Evolutionary conservation across 2,888 invertebrate species (phyloP).

Genomic region (Habroteleia sp.): DNA sequence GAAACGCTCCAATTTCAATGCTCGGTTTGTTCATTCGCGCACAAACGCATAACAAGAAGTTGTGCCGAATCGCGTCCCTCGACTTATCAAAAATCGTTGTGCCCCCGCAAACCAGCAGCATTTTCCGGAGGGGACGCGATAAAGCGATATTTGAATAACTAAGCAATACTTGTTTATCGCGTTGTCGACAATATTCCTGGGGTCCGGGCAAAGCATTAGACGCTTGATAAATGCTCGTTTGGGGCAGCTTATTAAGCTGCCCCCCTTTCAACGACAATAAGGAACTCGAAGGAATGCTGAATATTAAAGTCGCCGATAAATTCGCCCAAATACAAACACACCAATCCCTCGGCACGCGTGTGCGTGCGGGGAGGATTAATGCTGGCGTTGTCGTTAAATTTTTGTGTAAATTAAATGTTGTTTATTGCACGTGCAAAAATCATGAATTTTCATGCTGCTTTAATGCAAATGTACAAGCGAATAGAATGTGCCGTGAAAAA

Average conservation of each 20-base stretch:
- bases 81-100: slow-evolving; percentile 32
- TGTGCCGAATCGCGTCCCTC: slow-evolving; percentile 46
- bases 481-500: background rate
- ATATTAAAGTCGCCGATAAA: slow-evolving; percentile 14
- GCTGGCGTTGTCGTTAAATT: slow-evolving; percentile 9
- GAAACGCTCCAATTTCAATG: slow-evolving; percentile 64
- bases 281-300: slow-evolving; percentile 29
- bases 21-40: slow-evolving; percentile 58
- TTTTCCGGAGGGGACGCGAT: slow-evolving; percentile 40
- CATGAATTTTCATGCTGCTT: slow-evolving; percentile 17
- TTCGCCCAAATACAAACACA: no score
- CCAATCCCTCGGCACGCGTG: no score
- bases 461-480: slow-evolving; percentile 4
- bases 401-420: slow-evolving; percentile 20
- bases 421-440: background rate
- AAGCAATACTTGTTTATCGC: slow-evolving; percentile 57
- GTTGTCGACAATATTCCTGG: slow-evolving; percentile 50
- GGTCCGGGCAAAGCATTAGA: slow-evolving; percentile 33
- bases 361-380: slow-evolving; percentile 1
- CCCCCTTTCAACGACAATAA: slow-evolving; percentile 41
- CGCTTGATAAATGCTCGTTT: slow-evolving; percentile 41
- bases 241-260: slow-evolving; percentile 42
- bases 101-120: slow-evolving; percentile 17
- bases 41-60: slow-evolving; percentile 53
- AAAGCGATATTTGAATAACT: slow-evolving; percentile 56